These are phyloP conservation scores for Pituophis catenifer DNA, from an alignment of 2,113 vertebrate genomes.

Conservation along the genomic window DNA sequence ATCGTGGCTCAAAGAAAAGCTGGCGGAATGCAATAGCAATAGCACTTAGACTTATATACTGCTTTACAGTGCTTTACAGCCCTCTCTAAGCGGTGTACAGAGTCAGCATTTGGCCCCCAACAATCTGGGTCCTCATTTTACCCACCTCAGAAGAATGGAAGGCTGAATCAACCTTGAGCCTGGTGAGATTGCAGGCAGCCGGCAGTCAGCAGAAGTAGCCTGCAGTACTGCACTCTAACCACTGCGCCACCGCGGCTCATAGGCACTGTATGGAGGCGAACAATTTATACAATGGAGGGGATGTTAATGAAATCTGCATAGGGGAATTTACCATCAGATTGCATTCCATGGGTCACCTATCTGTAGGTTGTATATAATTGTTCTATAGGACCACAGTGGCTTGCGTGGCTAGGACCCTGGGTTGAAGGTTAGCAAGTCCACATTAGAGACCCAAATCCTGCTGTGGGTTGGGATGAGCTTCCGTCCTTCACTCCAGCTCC, in stretches of 20 bases:
- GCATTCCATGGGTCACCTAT: background rate
- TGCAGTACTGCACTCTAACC: no score
- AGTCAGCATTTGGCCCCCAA: no score
- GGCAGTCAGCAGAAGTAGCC: no score
- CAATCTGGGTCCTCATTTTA: no score
- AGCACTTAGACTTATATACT: no score
- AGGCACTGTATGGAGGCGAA: background rate
- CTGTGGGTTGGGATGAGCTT: background rate
- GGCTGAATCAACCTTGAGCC: no score
- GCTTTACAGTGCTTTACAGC: no score
- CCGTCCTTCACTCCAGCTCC: background rate
- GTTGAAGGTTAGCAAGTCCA: background rate
- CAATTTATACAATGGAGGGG: background rate
- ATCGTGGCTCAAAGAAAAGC: background rate
- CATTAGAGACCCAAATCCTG: background rate
- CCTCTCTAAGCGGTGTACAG: no score
- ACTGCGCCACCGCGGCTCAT: no score
- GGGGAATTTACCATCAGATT: background rate
- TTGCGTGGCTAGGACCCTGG: background rate
- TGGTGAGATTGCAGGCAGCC: no score
- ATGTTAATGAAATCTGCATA: background rate
- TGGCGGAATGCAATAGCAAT: background rate
- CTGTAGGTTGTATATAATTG: background rate
- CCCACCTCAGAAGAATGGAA: no score
- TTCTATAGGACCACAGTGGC: background rate